phyloP scores from a whole-genome alignment of 2,797 vertebrate genomes.

The Pteropus rufus region DNA sequence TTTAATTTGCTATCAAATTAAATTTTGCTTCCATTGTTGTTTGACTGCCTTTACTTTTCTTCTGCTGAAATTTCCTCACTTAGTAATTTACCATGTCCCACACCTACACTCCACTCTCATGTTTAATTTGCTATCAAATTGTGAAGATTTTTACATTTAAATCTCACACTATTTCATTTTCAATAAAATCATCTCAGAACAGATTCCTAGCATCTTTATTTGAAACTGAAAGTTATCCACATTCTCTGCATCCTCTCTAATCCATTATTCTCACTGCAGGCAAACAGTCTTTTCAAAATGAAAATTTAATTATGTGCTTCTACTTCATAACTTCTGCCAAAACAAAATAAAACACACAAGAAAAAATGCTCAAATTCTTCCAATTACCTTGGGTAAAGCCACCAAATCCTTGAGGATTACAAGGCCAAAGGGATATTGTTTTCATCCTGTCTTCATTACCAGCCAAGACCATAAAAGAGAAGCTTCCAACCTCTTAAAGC shows the following conservation, averaged over 20 bases:
- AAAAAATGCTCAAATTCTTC: not conserved
- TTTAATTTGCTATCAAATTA: too few species aligned
- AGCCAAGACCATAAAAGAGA: not conserved
- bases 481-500: not conserved
- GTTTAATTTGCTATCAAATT: not conserved
- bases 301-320: not conserved
- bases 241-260: not conserved
- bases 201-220: not conserved
- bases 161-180: not conserved
- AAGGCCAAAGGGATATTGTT: not conserved
- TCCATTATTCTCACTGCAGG: not conserved
- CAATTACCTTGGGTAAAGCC: not conserved
- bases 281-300: slow-evolving; percentile 4
- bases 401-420: not conserved
- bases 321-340: not conserved
- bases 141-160: not conserved
- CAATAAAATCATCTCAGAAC: not conserved
- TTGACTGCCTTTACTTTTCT: not conserved
- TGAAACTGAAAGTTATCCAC: not conserved
- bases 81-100: not conserved
- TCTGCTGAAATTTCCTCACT: not conserved
- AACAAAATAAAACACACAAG: not conserved
- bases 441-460: not conserved
- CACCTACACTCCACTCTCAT: not conserved
- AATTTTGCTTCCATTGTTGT: not conserved